Base-by-base conservation (phyloP, 2,888 invertebrate species). In the Pseudococcus jackbeardsleyi region DNA sequence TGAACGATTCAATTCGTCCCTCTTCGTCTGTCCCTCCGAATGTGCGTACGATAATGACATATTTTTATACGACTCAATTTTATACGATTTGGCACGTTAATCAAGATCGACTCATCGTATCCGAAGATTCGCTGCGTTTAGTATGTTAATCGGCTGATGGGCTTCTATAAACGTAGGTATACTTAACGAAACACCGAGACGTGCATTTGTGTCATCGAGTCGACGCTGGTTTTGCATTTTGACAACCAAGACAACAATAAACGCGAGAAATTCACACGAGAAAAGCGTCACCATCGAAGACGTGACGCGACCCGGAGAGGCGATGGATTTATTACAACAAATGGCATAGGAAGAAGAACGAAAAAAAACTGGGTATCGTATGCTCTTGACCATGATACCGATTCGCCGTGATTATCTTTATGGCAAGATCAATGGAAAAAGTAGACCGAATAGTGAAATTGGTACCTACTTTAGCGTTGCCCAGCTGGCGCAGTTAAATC, bases 181-280 rank as follows among this genome's bases (percentile, higher is more conserved):
- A 42, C 42, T 42, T 42, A 42, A 42, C 42, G 42, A 33, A 3
- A 42, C 7, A 42, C 42, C 5, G 7, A 6, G 42, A 33, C 26
- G 42, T 64, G 64, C 22, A 6, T 59, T 64, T 15, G 64, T 1
- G 11, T 19, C 22, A 22, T 64, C 22, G 42, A 42, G 64, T 64
- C 22, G 42, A 42, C 42, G 59, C n/a, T 64, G 11, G 64, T 22
- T 64, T 64, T 64, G 64, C 64, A 64, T 64, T 22, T 64, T 22
- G 64, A 64, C 64, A 15, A 22, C n/a, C 3, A 59, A n/a, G n/a
- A 64, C 22, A 22, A 64, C 64, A 22, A 64, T 22, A 22, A 64
- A 77, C 15, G 77, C 15, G 77, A 39, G 39, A 77, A 77, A 77
- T 77, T 39, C 77, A 64, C 64, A 64, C 64, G 64, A 64, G 64